Evolutionary conservation across 2,888 invertebrate species (phyloP).

Genomic region (Erannis defoliaria): DNA sequence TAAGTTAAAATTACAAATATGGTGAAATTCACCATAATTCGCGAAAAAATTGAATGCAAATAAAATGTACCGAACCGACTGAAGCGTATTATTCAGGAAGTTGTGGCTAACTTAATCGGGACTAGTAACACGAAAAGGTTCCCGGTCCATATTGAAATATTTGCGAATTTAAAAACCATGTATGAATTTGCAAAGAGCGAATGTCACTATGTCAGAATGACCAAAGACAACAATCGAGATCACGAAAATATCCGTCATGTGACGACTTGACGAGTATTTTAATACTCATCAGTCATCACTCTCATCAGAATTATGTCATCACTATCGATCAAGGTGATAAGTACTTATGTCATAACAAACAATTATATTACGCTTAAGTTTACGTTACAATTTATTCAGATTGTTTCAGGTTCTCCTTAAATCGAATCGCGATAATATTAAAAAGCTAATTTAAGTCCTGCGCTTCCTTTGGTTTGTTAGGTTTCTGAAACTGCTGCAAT

Average conservation of each 20-base stretch:
- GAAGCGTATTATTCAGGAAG: too few relatives aligned
- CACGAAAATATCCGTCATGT: constrained; percentile 23
- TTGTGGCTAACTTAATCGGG: not conserved
- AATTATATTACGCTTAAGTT: too few relatives aligned
- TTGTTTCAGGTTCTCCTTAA: not conserved
- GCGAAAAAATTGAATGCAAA: too few relatives aligned
- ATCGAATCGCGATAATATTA: not conserved
- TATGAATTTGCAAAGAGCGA: not conserved
- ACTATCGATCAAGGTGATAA: constrained; percentile 22
- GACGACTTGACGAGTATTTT: constrained; percentile 23
- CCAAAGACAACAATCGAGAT: constrained; percentile 16
- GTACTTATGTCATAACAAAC: not conserved
- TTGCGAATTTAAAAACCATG: not conserved
- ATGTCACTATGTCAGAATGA: constrained; percentile 15
- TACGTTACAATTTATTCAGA: not conserved
- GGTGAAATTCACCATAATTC: too few relatives aligned
- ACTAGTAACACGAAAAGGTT: not conserved
- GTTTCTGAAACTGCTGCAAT: too few relatives aligned
- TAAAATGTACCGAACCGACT: too few relatives aligned
- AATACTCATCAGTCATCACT: constrained; percentile 4
- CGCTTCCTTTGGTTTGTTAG: too few relatives aligned
- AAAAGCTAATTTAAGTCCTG: not conserved
- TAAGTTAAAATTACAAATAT: too few relatives aligned
- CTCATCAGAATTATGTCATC: constrained; percentile 8
- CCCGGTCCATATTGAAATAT: too few relatives aligned